Evolutionary conservation across 2,113 vertebrate species (phyloP), one percentile per base, ranked within the genome.

Genomic region (Colistium nudipinnis): DNA sequence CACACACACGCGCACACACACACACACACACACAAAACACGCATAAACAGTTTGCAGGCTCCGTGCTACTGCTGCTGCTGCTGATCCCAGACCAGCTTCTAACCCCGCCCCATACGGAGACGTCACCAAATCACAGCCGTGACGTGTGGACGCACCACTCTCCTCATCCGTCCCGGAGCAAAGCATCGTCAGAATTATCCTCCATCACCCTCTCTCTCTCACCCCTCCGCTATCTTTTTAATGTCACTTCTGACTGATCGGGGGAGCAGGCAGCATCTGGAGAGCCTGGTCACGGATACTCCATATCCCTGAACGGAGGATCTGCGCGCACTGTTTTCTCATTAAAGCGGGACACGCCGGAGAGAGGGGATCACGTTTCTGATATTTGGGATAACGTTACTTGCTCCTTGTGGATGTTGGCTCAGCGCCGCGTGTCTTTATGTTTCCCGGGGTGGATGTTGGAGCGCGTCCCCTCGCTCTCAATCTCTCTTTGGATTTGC

Each of bases 101-200:
- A 91, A 87, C 85, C 78, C 90, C 91, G 88, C 94, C 95, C 86
- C 64, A 35, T 88, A 28, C 92, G 70, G 84, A 22, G 81, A 92
- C 95, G 94, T 93, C 93, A 92, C 91, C 83, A 87, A 92, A 92
- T 92, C 94, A 91, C 93, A 93, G 92, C 90, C 93, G 89, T 92
- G 93, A 94, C 94, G 94, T 92, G 89, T 77, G 90, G 93, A 92
- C 95, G 94, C 93, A 88, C 92, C 94, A 93, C 65, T 87, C 79
- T 88, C 82, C 74, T 83, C 92, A 93, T 92, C 86, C 89, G 92
- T 92, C 92, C 93, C 89, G 86, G 91, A 93, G 94, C 90, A 60
- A 93, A 92, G 89, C 92, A 90, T 88, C 78, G 62, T 70, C 81
- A 74, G 74, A 87, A 80, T 67, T 78, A 86, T 82, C 92, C 89